These are phyloP conservation scores for Mus minutoides DNA, from an alignment of 2,797 vertebrate genomes.

Conservation along the genomic window DNA sequence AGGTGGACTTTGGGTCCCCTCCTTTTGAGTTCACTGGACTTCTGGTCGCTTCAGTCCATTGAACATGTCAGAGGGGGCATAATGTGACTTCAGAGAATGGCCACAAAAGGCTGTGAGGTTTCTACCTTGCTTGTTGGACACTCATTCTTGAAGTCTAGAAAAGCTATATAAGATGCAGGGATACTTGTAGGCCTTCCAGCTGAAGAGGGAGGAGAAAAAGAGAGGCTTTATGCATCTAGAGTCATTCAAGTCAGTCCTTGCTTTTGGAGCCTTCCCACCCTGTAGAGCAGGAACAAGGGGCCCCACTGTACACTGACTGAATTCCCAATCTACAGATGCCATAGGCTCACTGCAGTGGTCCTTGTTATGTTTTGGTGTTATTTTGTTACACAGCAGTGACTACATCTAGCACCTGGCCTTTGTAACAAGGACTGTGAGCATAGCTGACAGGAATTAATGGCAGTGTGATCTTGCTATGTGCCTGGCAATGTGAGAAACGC, in stretches of 20 bases:
- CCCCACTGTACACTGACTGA: background rate
- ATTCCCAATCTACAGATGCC: background rate
- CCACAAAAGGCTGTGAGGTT: slow-evolving; percentile 1
- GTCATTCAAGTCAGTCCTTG: background rate
- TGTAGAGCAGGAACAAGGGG: background rate
- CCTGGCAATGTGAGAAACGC: background rate
- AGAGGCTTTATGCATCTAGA: background rate
- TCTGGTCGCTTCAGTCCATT: background rate
- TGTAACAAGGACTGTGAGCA: background rate
- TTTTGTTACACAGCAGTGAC: slow-evolving; percentile 54
- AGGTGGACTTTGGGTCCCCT: slow-evolving; percentile 23
- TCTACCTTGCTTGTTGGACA: slow-evolving; percentile 6
- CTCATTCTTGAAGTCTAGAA: slow-evolving; percentile 3
- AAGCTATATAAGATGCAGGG: background rate
- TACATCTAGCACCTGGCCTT: background rate
- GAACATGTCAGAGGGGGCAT: background rate
- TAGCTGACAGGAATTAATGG: background rate
- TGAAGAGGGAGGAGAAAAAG: background rate
- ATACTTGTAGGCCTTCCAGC: background rate
- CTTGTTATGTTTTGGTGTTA: background rate
- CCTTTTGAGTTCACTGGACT: background rate
- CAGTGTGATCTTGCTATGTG: background rate
- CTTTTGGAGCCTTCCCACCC: background rate
- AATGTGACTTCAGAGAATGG: slow-evolving; percentile 45
- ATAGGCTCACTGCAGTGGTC: background rate